Evolutionary conservation across 2,888 invertebrate species (phyloP).

Genomic region (Monopis laevigella): DNA sequence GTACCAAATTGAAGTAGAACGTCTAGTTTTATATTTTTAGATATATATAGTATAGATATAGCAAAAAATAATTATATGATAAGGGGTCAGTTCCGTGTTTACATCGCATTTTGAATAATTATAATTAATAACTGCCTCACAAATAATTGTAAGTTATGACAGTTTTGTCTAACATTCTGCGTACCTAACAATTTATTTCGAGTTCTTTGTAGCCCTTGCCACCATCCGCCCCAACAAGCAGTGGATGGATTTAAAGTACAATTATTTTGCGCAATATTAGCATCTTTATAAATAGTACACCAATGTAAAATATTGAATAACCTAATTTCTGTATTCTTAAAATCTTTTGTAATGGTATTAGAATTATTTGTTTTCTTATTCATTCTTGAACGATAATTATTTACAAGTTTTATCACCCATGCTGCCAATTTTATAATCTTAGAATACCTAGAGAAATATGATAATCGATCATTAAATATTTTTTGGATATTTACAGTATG

Average conservation of each 20-base stretch:
- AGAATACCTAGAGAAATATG: too few species aligned
- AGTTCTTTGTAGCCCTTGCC: conserved; percentile 34
- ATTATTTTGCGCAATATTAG: conserved; percentile 16
- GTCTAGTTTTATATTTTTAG: neutral
- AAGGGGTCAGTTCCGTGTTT: conserved; percentile 8
- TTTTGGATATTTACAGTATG: too few species aligned
- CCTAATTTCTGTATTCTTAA: too few species aligned
- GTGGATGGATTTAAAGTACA: conserved; percentile 35
- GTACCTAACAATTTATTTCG: conserved; percentile 32
- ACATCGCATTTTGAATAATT: conserved; percentile 15
- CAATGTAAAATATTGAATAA: conserved; percentile 7
- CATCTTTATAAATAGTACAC: neutral
- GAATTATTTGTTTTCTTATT: too few species aligned
- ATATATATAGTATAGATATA: conserved; percentile 8
- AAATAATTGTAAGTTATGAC: conserved; percentile 12
- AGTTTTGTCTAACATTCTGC: conserved; percentile 29
- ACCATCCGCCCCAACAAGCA: conserved; percentile 45
- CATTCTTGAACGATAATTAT: too few species aligned
- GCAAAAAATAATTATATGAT: conserved; percentile 10
- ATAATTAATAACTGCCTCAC: conserved; percentile 16
- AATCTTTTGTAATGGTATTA: too few species aligned
- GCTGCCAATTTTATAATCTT: too few species aligned
- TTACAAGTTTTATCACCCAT: too few species aligned
- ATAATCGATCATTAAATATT: too few species aligned
- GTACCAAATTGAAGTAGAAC: neutral